Percentiles rank a stretch among this genome's conserved stretches.
Evolutionary conservation across 2,797 vertebrate species (phyloP).

Genomic region (Oceanodroma leucorhoa): DNA sequence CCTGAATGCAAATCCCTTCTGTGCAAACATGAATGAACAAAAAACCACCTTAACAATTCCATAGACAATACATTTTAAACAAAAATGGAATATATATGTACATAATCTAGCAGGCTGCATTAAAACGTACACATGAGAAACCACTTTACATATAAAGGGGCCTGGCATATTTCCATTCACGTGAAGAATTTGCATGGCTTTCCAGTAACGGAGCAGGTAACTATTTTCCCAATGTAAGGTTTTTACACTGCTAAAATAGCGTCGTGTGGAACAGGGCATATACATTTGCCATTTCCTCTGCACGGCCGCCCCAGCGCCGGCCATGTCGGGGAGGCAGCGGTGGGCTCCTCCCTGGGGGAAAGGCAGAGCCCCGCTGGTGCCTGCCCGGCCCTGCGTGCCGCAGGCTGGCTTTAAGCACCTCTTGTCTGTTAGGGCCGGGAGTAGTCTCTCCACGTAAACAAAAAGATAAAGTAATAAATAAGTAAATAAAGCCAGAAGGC

Average conservation of each 20-base stretch:
- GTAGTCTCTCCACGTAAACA: background rate
- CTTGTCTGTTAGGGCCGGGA: background rate
- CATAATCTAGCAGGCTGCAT: background rate
- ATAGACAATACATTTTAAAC: background rate
- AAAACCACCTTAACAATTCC: background rate
- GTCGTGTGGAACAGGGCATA: accelerated
- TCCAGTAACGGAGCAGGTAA: background rate
- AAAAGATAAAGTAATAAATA: background rate
- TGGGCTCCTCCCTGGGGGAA: no score
- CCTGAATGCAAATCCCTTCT: background rate
- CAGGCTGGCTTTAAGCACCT: background rate
- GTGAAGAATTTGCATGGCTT: background rate
- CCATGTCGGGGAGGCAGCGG: accelerated
- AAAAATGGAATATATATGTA: background rate
- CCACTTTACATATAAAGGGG: background rate
- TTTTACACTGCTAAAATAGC: background rate
- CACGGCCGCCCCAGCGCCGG: accelerated
- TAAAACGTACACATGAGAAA: background rate
- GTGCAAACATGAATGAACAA: background rate
- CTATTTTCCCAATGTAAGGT: accelerated
- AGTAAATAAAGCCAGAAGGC: background rate
- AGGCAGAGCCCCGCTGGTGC: accelerated
- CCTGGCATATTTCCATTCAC: background rate
- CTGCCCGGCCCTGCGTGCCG: accelerated
- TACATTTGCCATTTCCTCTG: accelerated